A percentile compares a stretch with the other conserved stretches of the same genome.
Conservation (phyloP, 2,888 invertebrate genomes). For the Endotricha flammealis region DNA sequence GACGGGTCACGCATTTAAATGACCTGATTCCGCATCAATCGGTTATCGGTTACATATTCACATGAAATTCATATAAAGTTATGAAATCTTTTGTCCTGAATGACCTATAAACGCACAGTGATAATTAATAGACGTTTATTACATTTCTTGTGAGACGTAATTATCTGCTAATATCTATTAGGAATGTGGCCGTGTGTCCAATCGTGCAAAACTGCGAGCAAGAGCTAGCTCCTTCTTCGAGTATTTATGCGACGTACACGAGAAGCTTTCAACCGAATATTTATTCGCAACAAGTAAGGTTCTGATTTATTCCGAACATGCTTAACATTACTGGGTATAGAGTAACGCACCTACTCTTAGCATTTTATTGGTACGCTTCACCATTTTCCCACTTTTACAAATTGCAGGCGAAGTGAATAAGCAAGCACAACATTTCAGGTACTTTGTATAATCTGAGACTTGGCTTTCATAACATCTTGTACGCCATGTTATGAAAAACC, state of each 20-base stretch:
- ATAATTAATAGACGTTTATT: too few species aligned
- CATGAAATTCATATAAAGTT: constrained; percentile 45
- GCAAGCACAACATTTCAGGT: constrained; percentile 27
- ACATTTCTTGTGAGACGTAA: too few species aligned
- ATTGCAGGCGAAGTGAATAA: constrained; percentile 44
- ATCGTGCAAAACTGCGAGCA: too few species aligned
- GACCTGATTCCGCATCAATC: constrained; percentile 56
- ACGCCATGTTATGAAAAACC: constrained; percentile 33
- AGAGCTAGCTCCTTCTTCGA: too few species aligned
- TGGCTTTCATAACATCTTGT: constrained; percentile 18
- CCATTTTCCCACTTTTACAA: constrained; percentile 33
- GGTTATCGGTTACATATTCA: constrained; percentile 48
- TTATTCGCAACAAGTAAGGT: constrained; percentile 19
- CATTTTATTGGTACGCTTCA: constrained; percentile 35
- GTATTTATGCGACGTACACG: constrained; percentile 25
- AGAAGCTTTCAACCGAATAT: constrained; percentile 3
- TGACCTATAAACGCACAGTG: too few species aligned
- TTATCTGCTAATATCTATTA: too few species aligned
- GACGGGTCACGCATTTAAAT: constrained; percentile 74
- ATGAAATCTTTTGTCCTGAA: too few species aligned
- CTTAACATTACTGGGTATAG: constrained; percentile 34
- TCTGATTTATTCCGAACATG: constrained; percentile 43
- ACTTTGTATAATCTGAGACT: too few species aligned
- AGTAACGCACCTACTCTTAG: constrained; percentile 36
- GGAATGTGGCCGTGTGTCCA: too few species aligned